phyloP scores from a whole-genome alignment of 2,888 invertebrate species.

The Melieria picta region DNA sequence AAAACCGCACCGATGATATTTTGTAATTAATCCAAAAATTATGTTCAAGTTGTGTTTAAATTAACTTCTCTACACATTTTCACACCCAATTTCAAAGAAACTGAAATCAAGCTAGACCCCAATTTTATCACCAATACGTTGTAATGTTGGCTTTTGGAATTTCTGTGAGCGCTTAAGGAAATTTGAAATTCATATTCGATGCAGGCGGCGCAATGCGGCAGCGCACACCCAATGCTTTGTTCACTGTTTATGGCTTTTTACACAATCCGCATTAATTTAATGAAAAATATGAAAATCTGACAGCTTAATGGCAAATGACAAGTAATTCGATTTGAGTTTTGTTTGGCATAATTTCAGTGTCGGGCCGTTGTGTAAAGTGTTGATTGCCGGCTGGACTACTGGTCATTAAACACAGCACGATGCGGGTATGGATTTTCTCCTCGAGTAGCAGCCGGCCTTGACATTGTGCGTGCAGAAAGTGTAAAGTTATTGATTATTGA shows the following conservation, averaged over 20 bases:
- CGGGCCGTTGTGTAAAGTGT: conserved; percentile 22
- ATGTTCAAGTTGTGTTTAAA: no score
- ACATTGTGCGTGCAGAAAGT: no score
- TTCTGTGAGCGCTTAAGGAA: neutral
- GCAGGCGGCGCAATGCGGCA: neutral
- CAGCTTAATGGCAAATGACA: conserved; percentile 35
- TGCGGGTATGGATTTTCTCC: no score
- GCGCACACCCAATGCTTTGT: neutral
- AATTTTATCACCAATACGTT: neutral
- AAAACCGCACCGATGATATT: no score
- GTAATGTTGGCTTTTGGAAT: neutral
- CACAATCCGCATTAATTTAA: conserved; percentile 22
- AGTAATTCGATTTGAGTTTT: conserved; percentile 28
- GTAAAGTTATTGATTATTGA: no score
- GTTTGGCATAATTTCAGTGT: conserved; percentile 14
- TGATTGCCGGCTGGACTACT: conserved; percentile 20
- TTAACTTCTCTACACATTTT: no score
- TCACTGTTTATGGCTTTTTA: neutral
- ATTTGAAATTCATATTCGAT: conserved; percentile 4
- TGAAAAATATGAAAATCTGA: conserved; percentile 27
- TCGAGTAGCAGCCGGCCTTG: no score
- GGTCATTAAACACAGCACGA: neutral
- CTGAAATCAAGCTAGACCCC: no score
- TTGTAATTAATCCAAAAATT: no score
- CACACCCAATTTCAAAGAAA: no score